phyloP scores from a whole-genome alignment of 2,888 invertebrate genomes.

The Caenorhabditis panamensis region DNA sequence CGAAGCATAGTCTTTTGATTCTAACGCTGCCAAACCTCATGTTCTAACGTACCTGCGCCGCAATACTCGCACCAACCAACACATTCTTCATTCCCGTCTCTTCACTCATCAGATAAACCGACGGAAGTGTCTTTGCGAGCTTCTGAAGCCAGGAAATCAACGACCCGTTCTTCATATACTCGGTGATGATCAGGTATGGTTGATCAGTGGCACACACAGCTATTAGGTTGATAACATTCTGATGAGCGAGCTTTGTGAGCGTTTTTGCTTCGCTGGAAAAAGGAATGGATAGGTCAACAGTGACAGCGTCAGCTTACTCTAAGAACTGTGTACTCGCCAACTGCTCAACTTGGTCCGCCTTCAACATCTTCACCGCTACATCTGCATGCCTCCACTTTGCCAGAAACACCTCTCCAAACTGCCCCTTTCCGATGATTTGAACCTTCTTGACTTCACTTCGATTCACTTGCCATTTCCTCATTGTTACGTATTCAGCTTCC shows the following conservation, averaged over 20 bases:
- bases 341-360: slow-evolving; percentile 22
- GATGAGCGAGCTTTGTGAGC: slow-evolving; percentile 49
- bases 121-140: slow-evolving; percentile 25
- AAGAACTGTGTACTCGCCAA: slow-evolving; percentile 41
- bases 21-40: background rate
- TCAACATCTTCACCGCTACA: slow-evolving; percentile 59
- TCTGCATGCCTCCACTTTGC: slow-evolving; percentile 33
- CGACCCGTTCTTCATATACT: slow-evolving; percentile 57
- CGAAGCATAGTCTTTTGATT: too few species aligned
- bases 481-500: slow-evolving; percentile 43
- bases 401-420: slow-evolving; percentile 51
- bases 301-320: slow-evolving; percentile 32
- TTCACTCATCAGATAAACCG: slow-evolving; percentile 31
- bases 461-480: slow-evolving; percentile 52
- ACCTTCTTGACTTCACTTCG: slow-evolving; percentile 35
- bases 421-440: slow-evolving; percentile 47
- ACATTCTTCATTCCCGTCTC: slow-evolving; percentile 43
- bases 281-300: background rate
- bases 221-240: slow-evolving; percentile 49
- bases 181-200: slow-evolving; percentile 58
- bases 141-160: slow-evolving; percentile 40
- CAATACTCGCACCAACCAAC: slow-evolving; percentile 49
- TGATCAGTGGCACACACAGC: slow-evolving; percentile 51
- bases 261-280: slow-evolving; percentile 54
- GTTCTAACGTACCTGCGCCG: slow-evolving; percentile 59